Evolutionary conservation across 2,888 invertebrate species (phyloP), one percentile per base, ranked within the genome.

Genomic region (Hirtodrosophila alboralis): DNA sequence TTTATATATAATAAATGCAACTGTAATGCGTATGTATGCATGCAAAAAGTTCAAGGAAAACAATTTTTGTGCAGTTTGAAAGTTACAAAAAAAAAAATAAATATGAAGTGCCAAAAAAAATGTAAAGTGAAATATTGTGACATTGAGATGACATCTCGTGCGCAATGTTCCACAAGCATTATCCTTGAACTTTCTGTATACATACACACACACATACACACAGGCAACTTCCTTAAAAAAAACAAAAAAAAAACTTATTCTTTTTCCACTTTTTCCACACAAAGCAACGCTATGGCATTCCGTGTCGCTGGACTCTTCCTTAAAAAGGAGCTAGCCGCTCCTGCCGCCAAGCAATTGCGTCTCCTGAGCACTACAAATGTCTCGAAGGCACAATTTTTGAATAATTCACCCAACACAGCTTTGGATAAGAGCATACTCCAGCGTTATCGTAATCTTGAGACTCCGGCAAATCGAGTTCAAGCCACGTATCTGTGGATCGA

Each of bases 401-500:
- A 54, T 40, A 75, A 95, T 86, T 96, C 96, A 53, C 96, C 96
- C n/a, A 96, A 96, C 89, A 95, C 95, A 69, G 94, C 93, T 54
- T 90, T 96, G 60, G 94, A 96, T 79, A 96, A 96, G 90, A 92
- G 92, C 12, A 92, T 96, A 28, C 89, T 95, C 59, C 92, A 92
- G 61, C 92, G 94, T 38, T 97, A 95, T 90, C 92, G 95, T 88
- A 93, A 93, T 73, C 92, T 97, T n/a, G 72, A 87, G 26, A 75
- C 86, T n/a, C 87, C 89, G 47, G 95, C 95, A 4, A 87, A 88
- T 40, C 90, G 92, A 6, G 89, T 93, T 5, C 92, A 94, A 56
- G 93, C 93, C 10, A 93, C 92, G 44, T 96, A 95, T 86, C 91
- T 95, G 0, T 96, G 95, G 95, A 93, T 96, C 57, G 96, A 96